A percentile compares a stretch with the other conserved stretches of the same genome.
phyloP scores from a whole-genome alignment of 2,113 vertebrate species.

The Lagopus leucura region DNA sequence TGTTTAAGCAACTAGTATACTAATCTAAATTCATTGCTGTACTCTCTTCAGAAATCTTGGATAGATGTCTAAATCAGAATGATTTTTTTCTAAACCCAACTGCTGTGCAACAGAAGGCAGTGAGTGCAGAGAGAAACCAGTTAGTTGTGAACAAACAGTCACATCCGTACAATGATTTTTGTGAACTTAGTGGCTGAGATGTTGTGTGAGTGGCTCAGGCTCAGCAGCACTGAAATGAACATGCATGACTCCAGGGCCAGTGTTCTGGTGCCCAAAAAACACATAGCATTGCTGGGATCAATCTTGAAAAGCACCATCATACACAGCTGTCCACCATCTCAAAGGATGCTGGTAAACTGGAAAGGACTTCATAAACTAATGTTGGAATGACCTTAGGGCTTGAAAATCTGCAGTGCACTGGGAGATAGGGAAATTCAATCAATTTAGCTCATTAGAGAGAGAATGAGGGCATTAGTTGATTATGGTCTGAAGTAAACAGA shows the following conservation, averaged over 20 bases:
- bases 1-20: neutral
- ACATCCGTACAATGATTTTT: neutral
- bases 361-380: neutral
- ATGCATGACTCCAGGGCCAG: neutral
- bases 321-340: neutral
- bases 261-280: neutral
- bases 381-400: neutral
- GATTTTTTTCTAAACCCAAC: neutral
- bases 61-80: neutral
- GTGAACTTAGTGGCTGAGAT: neutral
- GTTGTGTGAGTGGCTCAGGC: neutral
- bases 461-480: neutral
- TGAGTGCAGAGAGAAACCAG: neutral
- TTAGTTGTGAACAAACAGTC: neutral
- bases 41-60: neutral
- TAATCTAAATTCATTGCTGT: neutral
- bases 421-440: neutral
- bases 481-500: neutral
- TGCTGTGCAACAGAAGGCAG: neutral
- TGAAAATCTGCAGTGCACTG: neutral
- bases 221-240: neutral
- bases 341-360: neutral
- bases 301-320: neutral
- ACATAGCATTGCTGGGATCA: neutral
- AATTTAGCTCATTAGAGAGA: neutral